Evolutionary conservation across 2,888 invertebrate genomes (phyloP).

Genomic region (Synergus itoensis): DNA sequence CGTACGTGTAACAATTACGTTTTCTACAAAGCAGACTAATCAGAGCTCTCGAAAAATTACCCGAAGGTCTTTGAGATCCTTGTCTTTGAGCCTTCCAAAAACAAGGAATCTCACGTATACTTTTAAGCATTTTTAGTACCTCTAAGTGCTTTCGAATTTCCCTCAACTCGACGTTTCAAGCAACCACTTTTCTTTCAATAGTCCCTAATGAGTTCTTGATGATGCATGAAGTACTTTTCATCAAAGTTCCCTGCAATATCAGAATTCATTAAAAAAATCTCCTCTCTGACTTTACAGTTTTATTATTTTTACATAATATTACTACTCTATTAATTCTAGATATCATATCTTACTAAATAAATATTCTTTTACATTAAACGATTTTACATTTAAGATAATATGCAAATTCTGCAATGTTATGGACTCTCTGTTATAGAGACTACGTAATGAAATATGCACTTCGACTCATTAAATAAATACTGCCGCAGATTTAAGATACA

Average conservation of each 20-base stretch:
- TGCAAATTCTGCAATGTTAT: neutral
- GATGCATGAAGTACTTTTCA: constrained; percentile 8
- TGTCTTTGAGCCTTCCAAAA: constrained; percentile 2
- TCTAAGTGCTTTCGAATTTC: neutral
- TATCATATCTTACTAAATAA: no score
- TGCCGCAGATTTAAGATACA: no score
- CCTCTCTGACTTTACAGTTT: no score
- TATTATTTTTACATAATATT: no score
- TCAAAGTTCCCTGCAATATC: neutral
- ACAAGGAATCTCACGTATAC: constrained; percentile 22
- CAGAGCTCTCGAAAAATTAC: constrained; percentile 7
- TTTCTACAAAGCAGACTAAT: constrained; percentile 16
- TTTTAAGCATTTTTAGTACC: constrained; percentile 5
- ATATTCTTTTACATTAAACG: no score
- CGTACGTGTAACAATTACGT: constrained; percentile 21
- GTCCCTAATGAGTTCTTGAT: constrained; percentile 28
- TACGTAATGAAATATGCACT: no score
- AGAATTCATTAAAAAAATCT: neutral
- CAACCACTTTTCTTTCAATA: constrained; percentile 30
- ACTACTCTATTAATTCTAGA: no score
- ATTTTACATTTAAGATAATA: neutral
- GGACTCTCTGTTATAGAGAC: no score
- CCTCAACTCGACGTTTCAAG: constrained; percentile 15
- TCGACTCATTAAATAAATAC: no score
- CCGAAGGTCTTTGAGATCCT: neutral